These are phyloP conservation scores for Brachionus koreanus DNA, from an alignment of 1,140 invertebrate species.

Conservation along the genomic window DNA sequence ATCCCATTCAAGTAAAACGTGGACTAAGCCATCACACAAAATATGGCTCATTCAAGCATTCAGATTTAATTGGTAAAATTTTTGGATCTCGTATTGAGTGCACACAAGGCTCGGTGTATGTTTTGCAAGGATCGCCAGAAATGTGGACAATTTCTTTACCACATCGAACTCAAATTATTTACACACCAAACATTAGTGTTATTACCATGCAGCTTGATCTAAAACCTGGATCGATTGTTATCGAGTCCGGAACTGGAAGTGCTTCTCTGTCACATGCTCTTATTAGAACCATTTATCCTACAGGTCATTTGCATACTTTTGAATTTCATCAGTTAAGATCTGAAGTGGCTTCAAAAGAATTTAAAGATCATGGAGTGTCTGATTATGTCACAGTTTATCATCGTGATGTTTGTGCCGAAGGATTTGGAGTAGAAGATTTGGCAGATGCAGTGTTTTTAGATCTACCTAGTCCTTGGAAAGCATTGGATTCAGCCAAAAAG, in stretches of 20 bases:
- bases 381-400: constrained; percentile 73
- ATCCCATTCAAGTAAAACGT: not conserved
- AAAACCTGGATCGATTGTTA: constrained; percentile 76
- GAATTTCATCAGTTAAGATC: constrained; percentile 89
- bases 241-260: constrained; percentile 93
- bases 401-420: constrained; percentile 63
- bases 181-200: constrained; percentile 91
- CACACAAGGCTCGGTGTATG: not conserved
- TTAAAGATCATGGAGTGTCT: constrained; percentile 72
- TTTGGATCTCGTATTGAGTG: not conserved
- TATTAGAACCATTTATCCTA: constrained; percentile 75
- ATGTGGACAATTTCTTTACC: constrained; percentile 52
- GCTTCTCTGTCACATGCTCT: constrained; percentile 90
- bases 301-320: constrained; percentile 88
- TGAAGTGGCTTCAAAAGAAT: constrained; percentile 75
- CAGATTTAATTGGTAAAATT: constrained; percentile 38
- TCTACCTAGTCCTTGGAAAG: constrained; percentile 88
- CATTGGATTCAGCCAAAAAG: constrained; percentile 71
- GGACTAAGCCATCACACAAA: constrained; percentile 17
- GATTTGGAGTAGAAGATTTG: constrained; percentile 74
- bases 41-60: constrained; percentile 37
- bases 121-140: constrained; percentile 37
- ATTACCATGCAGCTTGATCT: constrained; percentile 84
- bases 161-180: constrained; percentile 95
- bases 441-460: constrained; percentile 95